Percentiles rank a stretch among this genome's conserved stretches.
phyloP scores from a whole-genome alignment of 2,113 vertebrate species.

The Erythrocercus mccallii region DNA sequence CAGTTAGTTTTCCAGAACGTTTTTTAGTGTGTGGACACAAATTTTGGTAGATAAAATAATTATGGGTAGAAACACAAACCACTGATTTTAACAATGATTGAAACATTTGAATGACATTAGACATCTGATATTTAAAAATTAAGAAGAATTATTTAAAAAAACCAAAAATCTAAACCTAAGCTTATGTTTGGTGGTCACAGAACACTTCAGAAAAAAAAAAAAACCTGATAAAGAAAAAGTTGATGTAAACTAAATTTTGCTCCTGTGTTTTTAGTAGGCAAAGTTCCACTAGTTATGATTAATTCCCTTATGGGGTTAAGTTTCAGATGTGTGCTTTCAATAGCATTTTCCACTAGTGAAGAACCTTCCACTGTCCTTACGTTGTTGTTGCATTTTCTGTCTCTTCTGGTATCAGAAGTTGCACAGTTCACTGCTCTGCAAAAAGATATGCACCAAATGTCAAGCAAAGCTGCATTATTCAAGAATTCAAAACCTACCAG shows the following conservation, averaged over 20 bases:
- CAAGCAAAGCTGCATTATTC: not conserved
- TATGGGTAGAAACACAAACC: not conserved
- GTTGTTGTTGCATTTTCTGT: not conserved
- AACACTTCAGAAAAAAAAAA: not conserved
- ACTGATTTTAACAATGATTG: not conserved
- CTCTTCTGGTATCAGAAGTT: not conserved
- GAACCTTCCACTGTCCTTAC: not conserved
- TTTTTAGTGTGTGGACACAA: not conserved
- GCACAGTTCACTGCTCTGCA: not conserved
- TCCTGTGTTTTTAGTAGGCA: not conserved
- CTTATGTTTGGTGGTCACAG: not conserved
- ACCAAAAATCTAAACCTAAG: not conserved
- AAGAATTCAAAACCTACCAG: conserved; percentile 74
- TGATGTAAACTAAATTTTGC: not conserved
- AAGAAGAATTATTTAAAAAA: not conserved
- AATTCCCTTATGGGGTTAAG: not conserved
- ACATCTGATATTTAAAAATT: not conserved
- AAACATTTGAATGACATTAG: not conserved
- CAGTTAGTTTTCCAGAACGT: not conserved
- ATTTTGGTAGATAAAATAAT: not conserved
- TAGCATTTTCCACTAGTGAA: not conserved
- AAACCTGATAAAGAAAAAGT: not conserved
- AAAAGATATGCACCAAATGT: not conserved
- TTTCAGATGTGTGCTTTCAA: not conserved
- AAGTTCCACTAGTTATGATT: not conserved